Evolutionary conservation across 2,888 invertebrate genomes (phyloP).

Genomic region (Aplocera efformata): DNA sequence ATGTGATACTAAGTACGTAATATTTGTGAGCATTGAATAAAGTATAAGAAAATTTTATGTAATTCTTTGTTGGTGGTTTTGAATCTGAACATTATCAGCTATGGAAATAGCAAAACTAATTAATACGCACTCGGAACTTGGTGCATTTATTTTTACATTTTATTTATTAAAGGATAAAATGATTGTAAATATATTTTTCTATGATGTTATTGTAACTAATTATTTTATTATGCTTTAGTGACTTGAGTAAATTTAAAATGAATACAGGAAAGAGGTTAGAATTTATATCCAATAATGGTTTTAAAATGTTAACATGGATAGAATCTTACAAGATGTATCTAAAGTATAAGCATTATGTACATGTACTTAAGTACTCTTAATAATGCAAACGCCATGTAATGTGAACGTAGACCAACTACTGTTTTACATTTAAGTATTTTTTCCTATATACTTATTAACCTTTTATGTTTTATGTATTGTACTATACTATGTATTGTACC

Average conservation of each 20-base stretch:
- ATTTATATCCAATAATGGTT: slow-evolving; percentile 12
- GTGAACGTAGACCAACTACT: background rate
- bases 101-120: slow-evolving; percentile 15
- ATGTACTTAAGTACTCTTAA: slow-evolving; percentile 7
- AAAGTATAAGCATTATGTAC: slow-evolving; percentile 8
- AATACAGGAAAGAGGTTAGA: slow-evolving; percentile 17
- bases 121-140: slow-evolving; percentile 16
- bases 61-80: slow-evolving; percentile 8
- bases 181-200: slow-evolving; percentile 29
- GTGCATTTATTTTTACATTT: slow-evolving; percentile 30
- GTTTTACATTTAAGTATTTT: background rate
- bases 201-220: slow-evolving; percentile 24
- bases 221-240: slow-evolving; percentile 22
- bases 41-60: slow-evolving; percentile 4
- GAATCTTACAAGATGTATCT: slow-evolving; percentile 2
- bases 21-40: slow-evolving; percentile 6
- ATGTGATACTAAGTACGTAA: slow-evolving; percentile 32
- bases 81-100: slow-evolving; percentile 12
- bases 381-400: background rate
- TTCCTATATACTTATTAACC: too few species aligned
- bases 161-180: slow-evolving; percentile 21
- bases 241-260: slow-evolving; percentile 19
- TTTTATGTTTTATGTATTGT: too few species aligned
- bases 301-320: slow-evolving; percentile 9
- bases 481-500: too few species aligned